Evolutionary conservation across 2,113 vertebrate genomes (phyloP), one percentile per base, ranked within the genome.

Genomic region (Orcinus orca): DNA sequence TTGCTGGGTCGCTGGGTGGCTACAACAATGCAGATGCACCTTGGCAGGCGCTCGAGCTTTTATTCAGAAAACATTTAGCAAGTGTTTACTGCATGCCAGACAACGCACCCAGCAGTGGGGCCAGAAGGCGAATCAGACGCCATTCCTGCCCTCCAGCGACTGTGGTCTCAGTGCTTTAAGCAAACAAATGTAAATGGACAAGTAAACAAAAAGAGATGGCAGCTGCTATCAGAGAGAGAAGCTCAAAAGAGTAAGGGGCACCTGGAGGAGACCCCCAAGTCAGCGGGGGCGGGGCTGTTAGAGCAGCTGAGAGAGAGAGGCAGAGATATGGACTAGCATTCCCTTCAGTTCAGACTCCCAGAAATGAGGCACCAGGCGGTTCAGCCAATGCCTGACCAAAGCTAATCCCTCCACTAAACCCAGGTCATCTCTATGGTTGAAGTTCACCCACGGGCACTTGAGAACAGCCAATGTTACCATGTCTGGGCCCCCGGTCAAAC

Each of bases 21-120:
- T 62, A 62, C 10, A 10, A 62, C 60, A 62, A 11, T 25, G 38
- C 8, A 4, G n/a, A 44, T 18, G 65, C 21, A 13, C 36, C 14
- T 21, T 26, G 20, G 3, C 1, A 5, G 13, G 58, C 14, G 3
- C 8, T 5, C 18, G 10, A 17, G 21, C n/a, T 2, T 50, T 23
- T 44, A 84, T 74, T 53, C 58, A 31, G 58, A 74, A 84, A 33
- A 15, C 14, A 3, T 36, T n/a, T 8, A 47, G 9, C 3, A 41
- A 2, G 50, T 7, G 8, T 44, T 18, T 10, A 21, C 13, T 38
- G 18, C 20, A 25, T 4, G 70, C 58, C 41, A 5, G 33, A 41
- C 11, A 14, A 17, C 1, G 4, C 18, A 0, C 5, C 44, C 58
- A n/a, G 44, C 12, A n/a, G 47, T 3, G 60, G 20, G 17, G 23